These are phyloP conservation scores for Ruditapes philippinarum DNA, from an alignment of 1,140 invertebrate genomes.

Conservation along the genomic window DNA sequence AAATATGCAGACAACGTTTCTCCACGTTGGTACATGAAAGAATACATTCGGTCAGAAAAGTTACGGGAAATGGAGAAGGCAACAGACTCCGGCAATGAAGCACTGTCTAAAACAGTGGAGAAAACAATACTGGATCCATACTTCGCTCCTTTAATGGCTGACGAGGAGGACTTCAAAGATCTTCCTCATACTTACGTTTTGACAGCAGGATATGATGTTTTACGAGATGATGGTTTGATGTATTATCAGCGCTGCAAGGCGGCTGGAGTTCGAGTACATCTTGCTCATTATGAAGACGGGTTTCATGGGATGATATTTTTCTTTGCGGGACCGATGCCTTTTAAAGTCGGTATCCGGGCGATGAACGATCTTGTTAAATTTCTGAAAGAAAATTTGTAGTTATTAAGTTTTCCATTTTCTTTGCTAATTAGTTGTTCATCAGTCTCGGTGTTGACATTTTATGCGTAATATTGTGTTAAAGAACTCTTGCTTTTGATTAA, in stretches of 20 bases:
- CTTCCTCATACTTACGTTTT: conserved; percentile 77
- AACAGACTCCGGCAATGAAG: conserved; percentile 71
- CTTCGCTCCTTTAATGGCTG: conserved; percentile 77
- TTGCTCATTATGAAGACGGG: conserved; percentile 77
- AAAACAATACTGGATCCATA: conserved; percentile 76
- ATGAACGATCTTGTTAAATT: conserved; percentile 75
- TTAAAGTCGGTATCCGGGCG: conserved; percentile 74
- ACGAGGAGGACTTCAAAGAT: conserved; percentile 65
- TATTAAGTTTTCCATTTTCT: too few relatives aligned
- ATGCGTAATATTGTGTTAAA: too few relatives aligned
- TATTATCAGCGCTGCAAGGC: conserved; percentile 75
- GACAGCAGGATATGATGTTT: conserved; percentile 80
- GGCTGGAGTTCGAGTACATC: conserved; percentile 72
- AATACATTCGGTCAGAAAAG: conserved; percentile 73
- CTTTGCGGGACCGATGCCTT: conserved; percentile 74
- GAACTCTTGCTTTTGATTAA: too few relatives aligned
- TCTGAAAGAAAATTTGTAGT: conserved; percentile 68
- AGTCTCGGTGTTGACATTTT: too few relatives aligned
- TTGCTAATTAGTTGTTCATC: too few relatives aligned
- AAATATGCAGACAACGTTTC: conserved; percentile 72
- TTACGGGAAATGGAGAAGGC: conserved; percentile 71
- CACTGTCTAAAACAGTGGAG: conserved; percentile 70
- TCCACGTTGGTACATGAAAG: conserved; percentile 75
- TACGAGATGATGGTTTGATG: conserved; percentile 79
- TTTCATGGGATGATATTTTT: conserved; percentile 81